phyloP scores from a whole-genome alignment of 2,797 vertebrate genomes.

The Enteromius fasciolatus region DNA sequence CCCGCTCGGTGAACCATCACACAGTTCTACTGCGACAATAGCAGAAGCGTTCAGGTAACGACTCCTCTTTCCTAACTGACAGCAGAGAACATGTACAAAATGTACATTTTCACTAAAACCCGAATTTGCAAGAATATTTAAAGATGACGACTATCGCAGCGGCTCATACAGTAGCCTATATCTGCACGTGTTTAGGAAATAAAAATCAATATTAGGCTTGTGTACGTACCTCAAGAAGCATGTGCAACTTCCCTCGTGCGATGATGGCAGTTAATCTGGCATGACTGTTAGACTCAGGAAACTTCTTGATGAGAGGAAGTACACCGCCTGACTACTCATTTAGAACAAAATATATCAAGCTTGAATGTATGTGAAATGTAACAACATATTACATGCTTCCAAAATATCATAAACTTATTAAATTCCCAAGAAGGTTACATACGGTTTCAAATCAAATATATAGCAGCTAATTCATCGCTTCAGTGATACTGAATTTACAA shows the following conservation, averaged over 20 bases:
- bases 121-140: not conserved
- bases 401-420: not conserved
- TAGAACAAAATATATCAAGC: constrained; percentile 14
- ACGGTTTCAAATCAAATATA: not conserved
- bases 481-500: not conserved
- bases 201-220: not conserved
- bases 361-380: not conserved
- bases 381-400: not conserved
- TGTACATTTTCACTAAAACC: not conserved
- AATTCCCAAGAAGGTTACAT: not conserved
- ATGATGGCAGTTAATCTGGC: constrained; percentile 30
- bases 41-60: not conserved
- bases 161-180: not conserved
- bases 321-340: constrained; percentile 42
- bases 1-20: not conserved
- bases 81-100: not conserved
- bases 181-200: not conserved
- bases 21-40: not conserved
- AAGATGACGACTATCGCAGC: not conserved
- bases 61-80: not conserved
- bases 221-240: constrained; percentile 50
- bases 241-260: constrained; percentile 45
- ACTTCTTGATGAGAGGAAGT: constrained; percentile 59
- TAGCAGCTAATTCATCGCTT: not conserved
- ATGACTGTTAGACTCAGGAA: constrained; percentile 57